Evolutionary conservation across 1,140 invertebrate species (phyloP).

Genomic region (Nasonia giraulti): DNA sequence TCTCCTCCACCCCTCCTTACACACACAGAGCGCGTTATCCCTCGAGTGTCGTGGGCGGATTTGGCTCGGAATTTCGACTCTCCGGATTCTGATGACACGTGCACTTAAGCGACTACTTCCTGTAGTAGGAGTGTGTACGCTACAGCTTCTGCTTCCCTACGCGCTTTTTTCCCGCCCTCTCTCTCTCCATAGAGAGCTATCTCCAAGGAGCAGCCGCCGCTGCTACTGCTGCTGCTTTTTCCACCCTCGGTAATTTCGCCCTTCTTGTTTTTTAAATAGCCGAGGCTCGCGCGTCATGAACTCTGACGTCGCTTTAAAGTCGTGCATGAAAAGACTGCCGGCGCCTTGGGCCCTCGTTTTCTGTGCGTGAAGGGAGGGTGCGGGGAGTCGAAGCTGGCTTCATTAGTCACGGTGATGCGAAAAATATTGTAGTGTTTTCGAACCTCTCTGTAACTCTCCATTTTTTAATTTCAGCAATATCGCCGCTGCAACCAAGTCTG

Average conservation of each 20-base stretch:
- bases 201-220: neutral
- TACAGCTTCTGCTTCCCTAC: constrained; percentile 38
- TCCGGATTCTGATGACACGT: constrained; percentile 46
- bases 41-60: constrained; percentile 25
- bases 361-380: neutral
- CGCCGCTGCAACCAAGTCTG: neutral
- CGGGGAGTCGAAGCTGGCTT: neutral
- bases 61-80: constrained; percentile 43
- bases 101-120: constrained; percentile 48
- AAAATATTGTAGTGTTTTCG: neutral
- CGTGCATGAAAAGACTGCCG: neutral
- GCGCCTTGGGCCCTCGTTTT: neutral
- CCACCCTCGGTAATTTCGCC: constrained; percentile 24
- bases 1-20: no score
- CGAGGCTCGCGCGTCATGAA: constrained; percentile 16
- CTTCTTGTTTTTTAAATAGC: constrained; percentile 46
- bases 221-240: neutral
- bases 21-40: neutral
- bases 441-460: no score
- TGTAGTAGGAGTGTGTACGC: constrained; percentile 4
- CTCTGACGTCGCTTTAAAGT: constrained; percentile 25
- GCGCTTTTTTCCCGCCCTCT: constrained; percentile 5
- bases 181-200: neutral
- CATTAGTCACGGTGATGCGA: constrained; percentile 6
- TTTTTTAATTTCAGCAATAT: neutral